phyloP scores from a whole-genome alignment of 2,113 vertebrate genomes.

The Actenoides hombroni region DNA sequence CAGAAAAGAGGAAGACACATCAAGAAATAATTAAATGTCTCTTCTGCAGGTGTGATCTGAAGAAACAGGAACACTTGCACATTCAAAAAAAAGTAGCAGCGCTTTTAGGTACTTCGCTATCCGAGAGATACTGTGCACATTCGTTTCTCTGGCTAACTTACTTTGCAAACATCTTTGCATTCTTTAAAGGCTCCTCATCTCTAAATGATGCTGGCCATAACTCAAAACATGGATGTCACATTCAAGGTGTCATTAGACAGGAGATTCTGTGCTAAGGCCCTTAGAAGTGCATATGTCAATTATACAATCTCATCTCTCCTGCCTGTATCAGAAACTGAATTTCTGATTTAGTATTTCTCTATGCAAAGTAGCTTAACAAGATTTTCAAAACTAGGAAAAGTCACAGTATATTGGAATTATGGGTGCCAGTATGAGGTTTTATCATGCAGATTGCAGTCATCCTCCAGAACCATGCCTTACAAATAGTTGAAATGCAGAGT shows the following conservation, averaged over 20 bases:
- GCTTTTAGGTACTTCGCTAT: neutral
- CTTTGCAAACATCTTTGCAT: neutral
- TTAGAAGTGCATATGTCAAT: neutral
- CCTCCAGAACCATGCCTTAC: neutral
- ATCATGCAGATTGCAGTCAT: neutral
- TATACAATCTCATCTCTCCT: neutral
- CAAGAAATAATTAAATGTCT: neutral
- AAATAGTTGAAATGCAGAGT: neutral
- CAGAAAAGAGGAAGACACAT: neutral
- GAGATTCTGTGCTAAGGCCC: neutral
- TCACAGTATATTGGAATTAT: neutral
- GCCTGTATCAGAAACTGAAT: neutral
- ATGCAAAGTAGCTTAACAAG: neutral
- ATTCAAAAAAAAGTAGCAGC: neutral
- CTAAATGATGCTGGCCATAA: neutral
- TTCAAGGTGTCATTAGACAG: neutral
- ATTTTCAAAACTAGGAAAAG: neutral
- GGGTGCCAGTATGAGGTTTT: neutral
- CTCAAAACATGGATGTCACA: neutral
- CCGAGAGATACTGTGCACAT: neutral
- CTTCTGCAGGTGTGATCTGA: neutral
- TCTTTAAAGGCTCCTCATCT: neutral
- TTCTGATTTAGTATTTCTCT: neutral
- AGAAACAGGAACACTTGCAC: neutral
- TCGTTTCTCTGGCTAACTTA: neutral